These are phyloP conservation scores for Dicentrarchus labrax DNA, from an alignment of 2,113 vertebrate species.

Conservation along the genomic window DNA sequence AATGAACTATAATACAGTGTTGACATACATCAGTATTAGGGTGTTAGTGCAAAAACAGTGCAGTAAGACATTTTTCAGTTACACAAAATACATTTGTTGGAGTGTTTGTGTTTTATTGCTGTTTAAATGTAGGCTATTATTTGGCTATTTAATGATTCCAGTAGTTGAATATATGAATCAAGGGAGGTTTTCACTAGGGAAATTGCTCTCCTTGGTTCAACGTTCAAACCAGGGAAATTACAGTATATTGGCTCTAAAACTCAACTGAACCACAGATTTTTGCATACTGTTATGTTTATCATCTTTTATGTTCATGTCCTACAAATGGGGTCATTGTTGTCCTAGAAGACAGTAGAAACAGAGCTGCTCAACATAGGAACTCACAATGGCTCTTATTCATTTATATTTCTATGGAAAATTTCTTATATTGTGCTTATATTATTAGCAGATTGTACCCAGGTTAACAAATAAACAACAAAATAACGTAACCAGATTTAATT, in stretches of 20 bases:
- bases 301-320: background rate
- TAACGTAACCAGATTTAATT: background rate
- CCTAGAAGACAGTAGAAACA: background rate
- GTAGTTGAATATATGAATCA: too few species aligned
- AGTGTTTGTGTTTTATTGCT: too few species aligned
- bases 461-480: background rate
- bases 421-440: background rate
- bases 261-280: background rate
- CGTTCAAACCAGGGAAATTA: background rate
- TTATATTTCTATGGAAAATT: background rate
- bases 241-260: too few species aligned
- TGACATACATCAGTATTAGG: too few species aligned
- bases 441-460: background rate
- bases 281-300: conserved; percentile 3
- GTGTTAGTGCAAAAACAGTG: too few species aligned
- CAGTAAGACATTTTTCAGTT: too few species aligned
- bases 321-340: conserved; percentile 38
- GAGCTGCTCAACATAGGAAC: background rate
- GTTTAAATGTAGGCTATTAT: too few species aligned
- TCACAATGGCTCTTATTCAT: conserved; percentile 26
- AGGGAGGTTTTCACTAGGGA: background rate
- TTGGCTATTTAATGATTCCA: too few species aligned
- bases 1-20: too few species aligned
- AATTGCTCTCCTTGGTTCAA: background rate
- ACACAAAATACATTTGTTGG: too few species aligned